A percentile compares a stretch with the other conserved stretches of the same genome.
Conservation (phyloP, 2,888 invertebrate genomes). For the Eupeodes luniger region DNA sequence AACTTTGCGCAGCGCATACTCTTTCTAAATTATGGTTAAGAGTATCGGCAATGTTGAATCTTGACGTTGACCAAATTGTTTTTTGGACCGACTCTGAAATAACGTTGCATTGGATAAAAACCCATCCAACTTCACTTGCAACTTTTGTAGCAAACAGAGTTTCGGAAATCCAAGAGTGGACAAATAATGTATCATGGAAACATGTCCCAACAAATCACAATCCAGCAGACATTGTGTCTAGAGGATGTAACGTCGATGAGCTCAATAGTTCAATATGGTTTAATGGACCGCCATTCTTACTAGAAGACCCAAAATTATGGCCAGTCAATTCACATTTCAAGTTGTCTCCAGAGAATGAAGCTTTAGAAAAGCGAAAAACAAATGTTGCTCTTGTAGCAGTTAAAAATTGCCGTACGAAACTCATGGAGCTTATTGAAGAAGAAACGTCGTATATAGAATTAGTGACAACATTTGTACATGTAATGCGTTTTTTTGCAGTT, state of each 20-base stretch:
- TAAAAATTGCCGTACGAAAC: slow-evolving; percentile 6
- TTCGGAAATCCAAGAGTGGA: slow-evolving; percentile 60
- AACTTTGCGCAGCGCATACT: slow-evolving; percentile 64
- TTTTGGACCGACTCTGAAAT: background rate
- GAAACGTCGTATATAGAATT: background rate
- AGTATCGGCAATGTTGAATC: slow-evolving; percentile 39
- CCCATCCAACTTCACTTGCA: slow-evolving; percentile 32
- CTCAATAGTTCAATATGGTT: background rate
- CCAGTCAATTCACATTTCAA: background rate
- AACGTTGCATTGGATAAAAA: slow-evolving; percentile 50
- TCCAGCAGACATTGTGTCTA: slow-evolving; percentile 2
- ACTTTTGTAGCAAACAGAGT: slow-evolving; percentile 53
- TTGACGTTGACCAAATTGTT: slow-evolving; percentile 29
- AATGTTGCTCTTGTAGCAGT: slow-evolving; percentile 3
- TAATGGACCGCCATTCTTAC: background rate
- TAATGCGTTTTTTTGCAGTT: no score
- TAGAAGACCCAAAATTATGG: no score
- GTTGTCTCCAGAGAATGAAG: background rate
- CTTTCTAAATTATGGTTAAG: slow-evolving; percentile 46
- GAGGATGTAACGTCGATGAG: slow-evolving; percentile 7
- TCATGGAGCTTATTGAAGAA: background rate
- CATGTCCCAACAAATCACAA: slow-evolving; percentile 43
- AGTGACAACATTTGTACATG: no score
- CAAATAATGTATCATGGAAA: slow-evolving; percentile 36
- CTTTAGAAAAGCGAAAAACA: slow-evolving; percentile 18